These are phyloP conservation scores for Trididemnum clinides DNA, from an alignment of 23 tunicate species.

Conservation along the genomic window DNA sequence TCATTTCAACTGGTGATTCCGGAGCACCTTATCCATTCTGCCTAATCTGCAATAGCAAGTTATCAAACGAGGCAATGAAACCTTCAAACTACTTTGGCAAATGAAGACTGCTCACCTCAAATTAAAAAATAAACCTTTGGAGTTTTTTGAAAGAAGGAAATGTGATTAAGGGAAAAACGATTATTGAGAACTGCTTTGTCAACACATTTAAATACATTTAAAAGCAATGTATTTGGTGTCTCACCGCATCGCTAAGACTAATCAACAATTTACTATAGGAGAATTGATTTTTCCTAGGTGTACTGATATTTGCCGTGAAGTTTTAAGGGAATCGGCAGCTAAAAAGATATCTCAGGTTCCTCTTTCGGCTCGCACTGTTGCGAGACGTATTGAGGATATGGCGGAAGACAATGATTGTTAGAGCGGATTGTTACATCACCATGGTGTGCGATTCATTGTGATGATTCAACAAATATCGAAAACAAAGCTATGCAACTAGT, in stretches of 20 bases:
- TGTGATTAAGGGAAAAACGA: constrained; percentile 23
- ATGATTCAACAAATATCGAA: constrained; percentile 56
- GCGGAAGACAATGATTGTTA: constrained; percentile 35
- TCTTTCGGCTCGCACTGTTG: constrained; percentile 56
- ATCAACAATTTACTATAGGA: constrained; percentile 33
- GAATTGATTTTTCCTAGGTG: constrained; percentile 44
- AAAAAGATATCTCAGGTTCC: constrained; percentile 48
- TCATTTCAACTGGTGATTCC: constrained; percentile 32
- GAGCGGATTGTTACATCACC: constrained; percentile 3
- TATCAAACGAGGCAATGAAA: too few relatives aligned
- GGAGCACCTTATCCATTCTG: constrained; percentile 38
- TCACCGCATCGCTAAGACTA: constrained; percentile 39
- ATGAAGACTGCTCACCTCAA: constrained; percentile 38
- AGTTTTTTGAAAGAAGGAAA: constrained; percentile 51
- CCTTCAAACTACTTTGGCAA: constrained; percentile 41
- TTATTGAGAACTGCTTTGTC: constrained; percentile 29
- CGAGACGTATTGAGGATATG: constrained; percentile 55
- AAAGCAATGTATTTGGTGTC: constrained; percentile 28
- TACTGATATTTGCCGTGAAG: constrained; percentile 12
- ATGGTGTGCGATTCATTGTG: constrained; percentile 46
- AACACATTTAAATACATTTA: neutral
- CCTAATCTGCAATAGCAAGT: constrained; percentile 28
- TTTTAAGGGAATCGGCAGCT: constrained; percentile 46
- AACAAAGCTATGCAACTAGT: constrained; percentile 40
- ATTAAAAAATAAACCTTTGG: constrained; percentile 46